Conservation (phyloP, 2,113 vertebrate species). For the Myiopsitta monachus region DNA sequence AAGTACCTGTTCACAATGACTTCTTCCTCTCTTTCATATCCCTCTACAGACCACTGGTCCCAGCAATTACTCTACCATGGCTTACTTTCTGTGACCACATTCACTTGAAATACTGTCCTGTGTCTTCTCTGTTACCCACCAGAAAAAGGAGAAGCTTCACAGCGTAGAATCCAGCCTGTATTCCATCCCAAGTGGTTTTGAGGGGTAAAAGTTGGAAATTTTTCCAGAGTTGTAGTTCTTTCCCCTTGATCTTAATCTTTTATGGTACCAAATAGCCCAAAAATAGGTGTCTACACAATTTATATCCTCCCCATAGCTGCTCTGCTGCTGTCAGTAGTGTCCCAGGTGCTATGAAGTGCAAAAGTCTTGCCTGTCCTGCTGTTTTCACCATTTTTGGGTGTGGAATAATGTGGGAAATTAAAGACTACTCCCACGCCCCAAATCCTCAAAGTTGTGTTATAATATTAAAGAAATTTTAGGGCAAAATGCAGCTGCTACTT, state of each 20-base stretch:
- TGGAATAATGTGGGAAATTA: neutral
- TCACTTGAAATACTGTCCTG: neutral
- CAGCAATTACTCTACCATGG: neutral
- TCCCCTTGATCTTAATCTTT: neutral
- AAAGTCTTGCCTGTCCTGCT: neutral
- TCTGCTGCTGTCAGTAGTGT: neutral
- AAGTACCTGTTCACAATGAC: neutral
- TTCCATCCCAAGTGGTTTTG: neutral
- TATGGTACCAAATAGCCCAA: neutral
- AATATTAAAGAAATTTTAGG: neutral
- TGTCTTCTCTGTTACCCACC: neutral
- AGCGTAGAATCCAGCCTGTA: neutral
- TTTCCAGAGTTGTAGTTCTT: neutral
- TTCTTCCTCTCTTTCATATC: neutral
- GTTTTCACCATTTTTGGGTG: neutral
- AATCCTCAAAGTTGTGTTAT: neutral
- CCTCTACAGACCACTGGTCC: accelerated
- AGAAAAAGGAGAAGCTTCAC: neutral
- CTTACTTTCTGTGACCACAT: neutral
- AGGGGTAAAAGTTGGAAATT: neutral
- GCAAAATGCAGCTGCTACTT: neutral
- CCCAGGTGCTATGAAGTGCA: neutral
- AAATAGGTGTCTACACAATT: neutral
- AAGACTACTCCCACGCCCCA: neutral
- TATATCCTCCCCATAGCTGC: neutral